Conservation (phyloP, 2,888 invertebrate genomes). For the Nephrotoma flavescens region DNA sequence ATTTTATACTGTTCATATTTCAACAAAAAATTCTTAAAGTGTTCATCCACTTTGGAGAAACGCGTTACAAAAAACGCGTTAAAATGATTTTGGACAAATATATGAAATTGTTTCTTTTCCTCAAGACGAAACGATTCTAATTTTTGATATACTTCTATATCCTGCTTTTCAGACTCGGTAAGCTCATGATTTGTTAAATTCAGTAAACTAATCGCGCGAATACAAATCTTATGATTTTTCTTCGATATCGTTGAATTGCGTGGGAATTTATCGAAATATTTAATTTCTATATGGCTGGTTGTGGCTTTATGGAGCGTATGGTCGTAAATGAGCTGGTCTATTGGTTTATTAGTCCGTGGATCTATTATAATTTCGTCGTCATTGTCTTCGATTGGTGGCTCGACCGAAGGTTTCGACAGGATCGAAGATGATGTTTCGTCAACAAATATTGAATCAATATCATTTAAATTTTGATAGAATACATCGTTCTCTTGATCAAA, state of each 20-base stretch:
- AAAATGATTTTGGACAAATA: neutral
- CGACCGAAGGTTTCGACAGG: too few species aligned
- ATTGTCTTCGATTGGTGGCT: neutral
- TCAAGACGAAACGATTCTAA: neutral
- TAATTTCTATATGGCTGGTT: neutral
- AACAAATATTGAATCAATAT: conserved; percentile 1
- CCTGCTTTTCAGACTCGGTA: neutral
- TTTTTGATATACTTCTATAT: neutral
- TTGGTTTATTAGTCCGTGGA: neutral
- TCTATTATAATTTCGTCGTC: neutral
- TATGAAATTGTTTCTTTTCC: neutral
- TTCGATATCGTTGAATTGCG: neutral
- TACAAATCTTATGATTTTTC: neutral
- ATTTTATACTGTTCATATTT: neutral
- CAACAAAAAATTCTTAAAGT: neutral
- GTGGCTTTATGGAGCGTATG: neutral
- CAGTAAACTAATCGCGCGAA: neutral
- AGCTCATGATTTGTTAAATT: neutral
- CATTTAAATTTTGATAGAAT: conserved; percentile 3
- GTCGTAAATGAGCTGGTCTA: neutral
- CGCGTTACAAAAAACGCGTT: neutral
- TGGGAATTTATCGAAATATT: neutral
- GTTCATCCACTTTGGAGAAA: neutral
- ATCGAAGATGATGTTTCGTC: neutral
- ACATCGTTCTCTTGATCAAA: neutral